These are phyloP conservation scores for Drosophila sproati DNA, from an alignment of 1,140 invertebrate genomes.

Conservation along the genomic window DNA sequence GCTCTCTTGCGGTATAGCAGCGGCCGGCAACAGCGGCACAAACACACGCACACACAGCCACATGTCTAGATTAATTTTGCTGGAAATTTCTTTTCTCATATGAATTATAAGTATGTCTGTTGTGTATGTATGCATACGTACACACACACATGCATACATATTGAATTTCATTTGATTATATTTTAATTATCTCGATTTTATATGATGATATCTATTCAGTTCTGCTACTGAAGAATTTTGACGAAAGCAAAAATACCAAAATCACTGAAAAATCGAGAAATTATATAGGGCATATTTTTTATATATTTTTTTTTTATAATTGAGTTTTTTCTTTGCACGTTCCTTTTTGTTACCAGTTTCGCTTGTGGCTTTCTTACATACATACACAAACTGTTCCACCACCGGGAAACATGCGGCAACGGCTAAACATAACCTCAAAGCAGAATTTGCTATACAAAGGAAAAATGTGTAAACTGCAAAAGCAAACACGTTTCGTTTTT, in stretches of 20 bases:
- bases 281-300: constrained; percentile 3
- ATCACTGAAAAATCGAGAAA: constrained; percentile 75
- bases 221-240: constrained; percentile 84
- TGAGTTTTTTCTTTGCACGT: constrained; percentile 55
- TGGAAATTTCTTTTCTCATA: constrained; percentile 69
- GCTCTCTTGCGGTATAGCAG: constrained; percentile 30
- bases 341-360: constrained; percentile 44
- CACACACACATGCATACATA: constrained; percentile 11
- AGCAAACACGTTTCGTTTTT: constrained; percentile 52
- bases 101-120: constrained; percentile 29
- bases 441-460: constrained; percentile 1
- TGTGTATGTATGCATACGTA: constrained; percentile 2
- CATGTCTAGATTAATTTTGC: constrained; percentile 60
- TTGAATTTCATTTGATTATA: constrained; percentile 19
- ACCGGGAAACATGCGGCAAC: constrained; percentile 41
- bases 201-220: constrained; percentile 81
- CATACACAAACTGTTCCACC: constrained; percentile 41
- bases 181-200: constrained; percentile 55
- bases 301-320: constrained; percentile 23
- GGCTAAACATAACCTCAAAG: constrained; percentile 44
- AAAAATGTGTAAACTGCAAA: constrained; percentile 23
- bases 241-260: constrained; percentile 84
- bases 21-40: constrained; percentile 73
- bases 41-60: constrained; percentile 43
- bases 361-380: constrained; percentile 54